A percentile compares a stretch with the other conserved stretches of the same genome.
phyloP scores from a whole-genome alignment of 30 jellyfish, hydroid and myxozoan species.

The Aurelia sp. region DNA sequence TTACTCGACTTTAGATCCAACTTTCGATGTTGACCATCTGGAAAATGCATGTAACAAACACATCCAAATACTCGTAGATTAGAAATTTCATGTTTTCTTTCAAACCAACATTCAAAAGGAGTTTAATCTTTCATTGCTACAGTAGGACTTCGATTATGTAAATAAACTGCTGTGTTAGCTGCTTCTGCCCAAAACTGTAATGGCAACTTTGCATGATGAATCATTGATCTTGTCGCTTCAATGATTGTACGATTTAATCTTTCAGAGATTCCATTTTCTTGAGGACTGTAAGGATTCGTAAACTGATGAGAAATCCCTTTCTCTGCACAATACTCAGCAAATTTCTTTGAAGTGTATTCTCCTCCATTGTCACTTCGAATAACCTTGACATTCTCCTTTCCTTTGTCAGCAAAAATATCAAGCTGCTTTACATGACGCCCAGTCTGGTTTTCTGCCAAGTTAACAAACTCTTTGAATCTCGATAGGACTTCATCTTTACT shows the following conservation, averaged over 20 bases:
- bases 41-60: slow-evolving; percentile 54
- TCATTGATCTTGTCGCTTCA: no score
- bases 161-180: slow-evolving; percentile 62
- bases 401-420: slow-evolving; percentile 11
- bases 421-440: slow-evolving; percentile 20
- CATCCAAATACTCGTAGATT: slow-evolving; percentile 15
- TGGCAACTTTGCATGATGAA: no score
- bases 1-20: slow-evolving; percentile 58
- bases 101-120: slow-evolving; percentile 60
- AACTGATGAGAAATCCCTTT: slow-evolving; percentile 54
- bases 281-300: slow-evolving; percentile 44
- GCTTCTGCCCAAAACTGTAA: slow-evolving; percentile 68
- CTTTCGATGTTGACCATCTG: slow-evolving; percentile 48
- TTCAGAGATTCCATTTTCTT: slow-evolving; percentile 58
- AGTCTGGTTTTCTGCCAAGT: slow-evolving; percentile 51
- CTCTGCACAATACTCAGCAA: slow-evolving; percentile 36
- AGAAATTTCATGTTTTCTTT: slow-evolving; percentile 45
- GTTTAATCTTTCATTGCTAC: slow-evolving; percentile 55
- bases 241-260: slow-evolving; percentile 16
- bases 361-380: slow-evolving; percentile 54
- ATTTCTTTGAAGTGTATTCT: slow-evolving; percentile 45
- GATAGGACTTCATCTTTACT: slow-evolving; percentile 41
- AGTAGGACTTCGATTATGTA: slow-evolving; percentile 53
- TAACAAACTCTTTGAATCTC: slow-evolving; percentile 52
- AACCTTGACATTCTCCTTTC: slow-evolving; percentile 19